Base-by-base conservation (phyloP, 2,888 invertebrate species). In the Andrena dorsata region DNA sequence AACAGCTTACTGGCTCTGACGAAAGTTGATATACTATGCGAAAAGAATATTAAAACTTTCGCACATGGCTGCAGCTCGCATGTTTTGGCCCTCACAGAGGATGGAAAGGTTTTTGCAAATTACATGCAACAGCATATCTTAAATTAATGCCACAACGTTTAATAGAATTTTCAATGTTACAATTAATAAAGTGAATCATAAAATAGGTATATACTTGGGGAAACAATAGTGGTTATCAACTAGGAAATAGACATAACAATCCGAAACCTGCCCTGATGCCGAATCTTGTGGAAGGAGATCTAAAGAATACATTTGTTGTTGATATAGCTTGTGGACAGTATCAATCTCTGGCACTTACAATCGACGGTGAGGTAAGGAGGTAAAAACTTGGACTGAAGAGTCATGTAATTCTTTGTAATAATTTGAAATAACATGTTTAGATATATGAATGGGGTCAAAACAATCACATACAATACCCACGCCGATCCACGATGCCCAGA, bases 401-500 rank as follows among this genome's bases (percentile, higher is more conserved):
- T 3, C 5, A 8, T 32, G 10, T 16, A 47, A 8, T 20, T 2
- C 26, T 58, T 0, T n/a, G 16, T 13, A 13, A 6, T 7, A 64
- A 8, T 20, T 5, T 30, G 8, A 30, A 20, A 20, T 66, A 13
- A 13, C 30, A 16, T 2, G 23, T 58, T 10, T 83, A 95, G 95
- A 94, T 96, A 8, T 95, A 94, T 90, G 95, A 95, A 1, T 96
- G 95, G 95, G 96, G 96, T 6, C 95, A 95, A 90, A 96, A 96
- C 87, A 95, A 86, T 95, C 96, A 96, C 93, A 94, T 95, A 5
- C 95, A 95, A 8, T 95, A 94, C 93, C 95, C 95, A 1, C 94
- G 95, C 16, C 95, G 1, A 28, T 28, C 2, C 2, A 94, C 41
- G 95, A 95, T 95, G 5, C 95, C 95, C 6, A 91, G 94, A 23